Conservation (phyloP, 2,888 invertebrate genomes). For the Clepsis dumicolana region DNA sequence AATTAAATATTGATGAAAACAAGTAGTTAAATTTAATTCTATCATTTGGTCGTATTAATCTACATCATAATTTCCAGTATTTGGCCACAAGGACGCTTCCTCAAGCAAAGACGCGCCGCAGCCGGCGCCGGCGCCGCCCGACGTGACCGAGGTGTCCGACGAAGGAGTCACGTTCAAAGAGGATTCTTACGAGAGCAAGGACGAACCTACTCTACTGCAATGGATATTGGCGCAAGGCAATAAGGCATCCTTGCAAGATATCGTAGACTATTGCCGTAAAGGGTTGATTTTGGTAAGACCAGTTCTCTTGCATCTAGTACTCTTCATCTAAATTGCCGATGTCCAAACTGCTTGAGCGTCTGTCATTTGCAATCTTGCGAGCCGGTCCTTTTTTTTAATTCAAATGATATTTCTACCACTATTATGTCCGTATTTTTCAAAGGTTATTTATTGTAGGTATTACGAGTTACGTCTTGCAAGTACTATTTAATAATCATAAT, state of each 20-base stretch:
- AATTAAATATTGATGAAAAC: not conserved
- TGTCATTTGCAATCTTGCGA: no score
- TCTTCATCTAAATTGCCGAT: no score
- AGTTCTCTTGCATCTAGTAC: not conserved
- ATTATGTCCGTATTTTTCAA: no score
- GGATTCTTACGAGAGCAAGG: conserved; percentile 68
- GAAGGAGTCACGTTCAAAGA: conserved; percentile 72
- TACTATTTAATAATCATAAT: no score
- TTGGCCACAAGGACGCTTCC: conserved; percentile 68
- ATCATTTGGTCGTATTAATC: not conserved
- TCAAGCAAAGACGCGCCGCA: conserved; percentile 66
- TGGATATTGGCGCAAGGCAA: conserved; percentile 96
- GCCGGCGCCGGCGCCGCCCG: conserved; percentile 61
- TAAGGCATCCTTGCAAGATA: conserved; percentile 91
- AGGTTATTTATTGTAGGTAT: no score
- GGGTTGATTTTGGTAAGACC: conserved; percentile 89
- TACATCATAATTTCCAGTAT: conserved; percentile 59
- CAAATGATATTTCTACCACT: no score
- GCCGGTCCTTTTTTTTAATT: no score
- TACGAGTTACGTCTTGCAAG: no score
- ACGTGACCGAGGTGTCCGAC: conserved; percentile 65
- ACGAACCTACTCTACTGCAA: conserved; percentile 89
- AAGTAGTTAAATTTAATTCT: no score
- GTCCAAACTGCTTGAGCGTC: no score
- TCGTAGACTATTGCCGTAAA: conserved; percentile 91